Percentiles rank a stretch among this genome's conserved stretches.
Conservation (phyloP, 2,797 vertebrate species). For the Lycodopsis pacificus region DNA sequence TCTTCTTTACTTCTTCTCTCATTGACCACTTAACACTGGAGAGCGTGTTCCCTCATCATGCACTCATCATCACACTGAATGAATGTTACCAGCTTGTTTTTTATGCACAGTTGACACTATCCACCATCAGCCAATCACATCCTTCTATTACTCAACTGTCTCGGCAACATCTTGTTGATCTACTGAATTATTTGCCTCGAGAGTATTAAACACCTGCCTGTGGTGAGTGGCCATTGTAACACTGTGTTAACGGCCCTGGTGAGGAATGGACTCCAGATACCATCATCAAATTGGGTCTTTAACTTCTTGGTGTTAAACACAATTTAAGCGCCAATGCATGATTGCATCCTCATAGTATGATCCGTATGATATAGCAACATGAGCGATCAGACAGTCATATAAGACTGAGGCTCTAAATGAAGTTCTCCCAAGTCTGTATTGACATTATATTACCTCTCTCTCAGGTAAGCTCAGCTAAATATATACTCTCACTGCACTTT, state of each 20-base stretch:
- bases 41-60: no score
- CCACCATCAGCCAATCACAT: no score
- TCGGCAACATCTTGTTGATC: constrained; percentile 15
- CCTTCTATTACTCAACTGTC: neutral
- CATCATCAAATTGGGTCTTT: constrained; percentile 39
- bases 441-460: neutral
- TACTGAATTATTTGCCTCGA: constrained; percentile 23
- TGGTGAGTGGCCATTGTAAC: constrained; percentile 11
- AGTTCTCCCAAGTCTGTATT: neutral
- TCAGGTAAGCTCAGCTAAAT: neutral
- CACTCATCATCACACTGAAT: neutral
- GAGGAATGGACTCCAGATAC: constrained; percentile 31
- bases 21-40: no score
- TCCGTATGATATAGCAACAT: no score
- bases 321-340: neutral
- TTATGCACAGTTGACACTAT: no score
- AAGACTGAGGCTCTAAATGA: neutral
- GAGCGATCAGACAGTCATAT: neutral
- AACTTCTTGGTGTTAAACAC: constrained; percentile 40
- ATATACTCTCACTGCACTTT: constrained; percentile 5
- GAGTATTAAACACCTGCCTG: constrained; percentile 18
- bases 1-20: no score
- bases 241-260: constrained; percentile 21
- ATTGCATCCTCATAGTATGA: no score
- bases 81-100: neutral